phyloP scores from a whole-genome alignment of 2,113 vertebrate species.

The Apodemus sylvaticus region DNA sequence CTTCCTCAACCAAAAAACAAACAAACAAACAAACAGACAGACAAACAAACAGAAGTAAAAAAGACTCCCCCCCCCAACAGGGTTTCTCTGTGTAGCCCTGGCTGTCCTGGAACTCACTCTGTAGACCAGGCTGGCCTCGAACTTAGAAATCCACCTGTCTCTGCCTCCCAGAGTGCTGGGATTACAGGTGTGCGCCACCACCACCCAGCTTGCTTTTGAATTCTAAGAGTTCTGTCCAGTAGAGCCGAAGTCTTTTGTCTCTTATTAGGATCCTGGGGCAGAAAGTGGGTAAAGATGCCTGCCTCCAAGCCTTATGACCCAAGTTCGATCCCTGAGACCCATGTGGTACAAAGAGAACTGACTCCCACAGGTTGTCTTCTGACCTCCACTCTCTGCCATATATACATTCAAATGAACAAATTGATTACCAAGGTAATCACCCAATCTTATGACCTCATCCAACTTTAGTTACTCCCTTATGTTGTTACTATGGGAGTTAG shows the following conservation, averaged over 20 bases:
- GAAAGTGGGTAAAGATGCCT: neutral
- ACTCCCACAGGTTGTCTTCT: neutral
- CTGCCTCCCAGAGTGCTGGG: too few relatives aligned
- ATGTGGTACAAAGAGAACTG: neutral
- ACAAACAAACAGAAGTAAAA: neutral
- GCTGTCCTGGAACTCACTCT: too few relatives aligned
- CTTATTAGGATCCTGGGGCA: neutral
- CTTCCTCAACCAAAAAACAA: neutral
- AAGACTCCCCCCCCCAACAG: too few relatives aligned
- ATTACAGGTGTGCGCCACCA: too few relatives aligned
- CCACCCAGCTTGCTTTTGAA: too few relatives aligned
- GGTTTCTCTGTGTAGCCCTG: too few relatives aligned
- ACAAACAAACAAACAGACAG: too few relatives aligned
- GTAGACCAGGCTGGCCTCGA: too few relatives aligned
- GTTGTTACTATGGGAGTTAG: neutral
- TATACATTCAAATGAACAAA: neutral
- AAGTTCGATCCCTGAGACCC: neutral
- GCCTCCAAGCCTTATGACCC: neutral
- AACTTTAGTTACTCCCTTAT: neutral
- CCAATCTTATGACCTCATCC: neutral
- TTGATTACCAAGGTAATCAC: neutral
- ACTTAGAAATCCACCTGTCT: too few relatives aligned
- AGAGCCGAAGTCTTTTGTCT: neutral
- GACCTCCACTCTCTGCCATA: neutral
- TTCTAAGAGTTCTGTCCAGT: neutral